A percentile compares a stretch with the other conserved stretches of the same genome.
phyloP scores from a whole-genome alignment of 1,140 invertebrate species.

The honey bee (Apis mellifera) region DNA sequence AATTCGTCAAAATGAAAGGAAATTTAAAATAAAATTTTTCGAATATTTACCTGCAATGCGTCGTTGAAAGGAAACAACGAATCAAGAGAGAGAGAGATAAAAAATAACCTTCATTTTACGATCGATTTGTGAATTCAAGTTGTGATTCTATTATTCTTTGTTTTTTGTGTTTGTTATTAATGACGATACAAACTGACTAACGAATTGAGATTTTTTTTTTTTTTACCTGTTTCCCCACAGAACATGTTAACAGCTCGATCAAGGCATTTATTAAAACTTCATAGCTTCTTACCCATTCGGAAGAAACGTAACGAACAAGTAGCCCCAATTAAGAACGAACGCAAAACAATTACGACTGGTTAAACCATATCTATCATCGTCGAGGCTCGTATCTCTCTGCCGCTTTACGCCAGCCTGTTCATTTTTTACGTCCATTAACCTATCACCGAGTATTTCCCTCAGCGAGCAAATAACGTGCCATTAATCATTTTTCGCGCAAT shows the following conservation, averaged over 20 bases:
- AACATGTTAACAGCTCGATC: background rate
- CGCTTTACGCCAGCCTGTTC: background rate
- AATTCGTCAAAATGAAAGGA: too few species aligned
- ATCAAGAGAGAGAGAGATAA: too few species aligned
- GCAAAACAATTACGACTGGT: slow-evolving; percentile 33
- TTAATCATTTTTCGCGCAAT: background rate
- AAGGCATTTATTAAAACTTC: slow-evolving; percentile 18
- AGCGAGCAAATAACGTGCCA: background rate
- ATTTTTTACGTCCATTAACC: slow-evolving; percentile 4
- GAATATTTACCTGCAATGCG: background rate
- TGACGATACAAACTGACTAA: background rate
- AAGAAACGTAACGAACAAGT: slow-evolving; percentile 6
- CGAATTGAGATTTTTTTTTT: slow-evolving; percentile 6
- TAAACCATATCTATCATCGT: slow-evolving; percentile 22
- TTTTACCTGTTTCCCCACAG: background rate
- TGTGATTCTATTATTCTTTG: background rate
- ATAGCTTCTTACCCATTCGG: background rate
- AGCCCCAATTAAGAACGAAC: slow-evolving; percentile 26
- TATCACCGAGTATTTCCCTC: slow-evolving; percentile 4
- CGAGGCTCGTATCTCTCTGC: slow-evolving; percentile 16
- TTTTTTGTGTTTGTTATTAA: background rate
- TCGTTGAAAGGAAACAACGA: background rate
- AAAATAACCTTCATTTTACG: slow-evolving; percentile 8
- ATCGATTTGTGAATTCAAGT: background rate
- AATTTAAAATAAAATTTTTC: too few species aligned